Evolutionary conservation across 2,888 invertebrate species (phyloP), one percentile per base, ranked within the genome.

Genomic region (Caenorhabditis sp.): DNA sequence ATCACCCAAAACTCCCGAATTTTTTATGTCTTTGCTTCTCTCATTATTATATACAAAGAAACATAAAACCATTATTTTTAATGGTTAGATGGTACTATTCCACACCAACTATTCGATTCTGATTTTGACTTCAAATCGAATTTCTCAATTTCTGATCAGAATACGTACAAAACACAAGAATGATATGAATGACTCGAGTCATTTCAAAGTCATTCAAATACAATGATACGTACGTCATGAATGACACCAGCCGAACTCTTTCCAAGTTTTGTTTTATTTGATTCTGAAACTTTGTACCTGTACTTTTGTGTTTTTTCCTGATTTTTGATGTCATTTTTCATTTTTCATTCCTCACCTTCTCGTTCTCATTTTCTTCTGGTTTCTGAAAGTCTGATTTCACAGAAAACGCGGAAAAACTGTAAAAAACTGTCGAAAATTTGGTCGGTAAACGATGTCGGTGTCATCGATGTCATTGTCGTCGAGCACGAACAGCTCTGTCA

Each of bases 401-500:
- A 35, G 40, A 47, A 32, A 32, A n/a, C n/a, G n/a, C n/a, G n/a
- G n/a, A n/a, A n/a, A n/a, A n/a, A n/a, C n/a, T n/a, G n/a, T n/a
- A n/a, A n/a, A n/a, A n/a, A n/a, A n/a, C n/a, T n/a, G n/a, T n/a
- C n/a, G n/a, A n/a, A n/a, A n/a, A n/a, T n/a, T n/a, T n/a, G n/a
- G n/a, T n/a, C n/a, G n/a, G n/a, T n/a, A n/a, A n/a, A n/a, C n/a
- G n/a, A n/a, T n/a, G n/a, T n/a, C n/a, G n/a, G n/a, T n/a, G n/a
- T n/a, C n/a, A n/a, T n/a, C n/a, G n/a, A n/a, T n/a, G n/a, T n/a
- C n/a, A n/a, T n/a, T 67, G 76, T 76, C 76, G 67, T 68, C 65
- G 67, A 76, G 76, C 76, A 76, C 76, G 76, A 76, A 76, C 67
- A 76, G 61, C 76, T 76, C 76, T 64, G 24, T 76, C 50, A 76